Base-by-base conservation (phyloP, 2,888 invertebrate genomes). In the Tetheella fluctuosa region DNA sequence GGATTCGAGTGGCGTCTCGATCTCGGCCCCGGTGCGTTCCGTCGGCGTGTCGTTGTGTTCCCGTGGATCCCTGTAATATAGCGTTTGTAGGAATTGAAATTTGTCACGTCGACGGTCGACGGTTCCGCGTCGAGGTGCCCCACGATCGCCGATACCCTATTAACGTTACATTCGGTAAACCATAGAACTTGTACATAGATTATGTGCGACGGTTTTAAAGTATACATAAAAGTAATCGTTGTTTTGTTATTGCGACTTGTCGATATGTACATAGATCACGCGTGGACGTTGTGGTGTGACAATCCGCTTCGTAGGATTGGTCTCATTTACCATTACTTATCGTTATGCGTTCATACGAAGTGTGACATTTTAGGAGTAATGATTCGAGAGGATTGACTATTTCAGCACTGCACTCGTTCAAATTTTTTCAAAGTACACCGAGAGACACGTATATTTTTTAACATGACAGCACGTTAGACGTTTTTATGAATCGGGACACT, bases 241-340 rank as follows among this genome's bases (percentile, higher is more conserved):
- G 85, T 88, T 90, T 89, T 87, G 89, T 90, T 91, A 88, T 88
- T 83, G 89, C 90, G 84, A 85, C 81, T 82, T 86, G 86, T 89
- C 90, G 79, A 86, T 84, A 83, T 90, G 91, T 92, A 91, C 80
- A 90, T 90, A 91, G 80, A 79, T 74, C 80, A 83, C 80, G 87
- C 85, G 82, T 82, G 86, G 77, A 80, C 76, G 79, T 81, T 76
- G 81, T 74, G 81, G 77, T 39, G 39, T 39, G 39, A n/a, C 79
- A 71, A 69, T 77, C 74, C 79, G 84, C 82, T 86, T 80, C 67
- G 78, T 85, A 84, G 83, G 79, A 79, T 80, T 70, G 71, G 77
- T 80, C 77, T 13, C 34, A 1, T 77, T 69, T 70, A 74, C 78
- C 81, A 76, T 81, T 78, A 80, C 81, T 78, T 80, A 81, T 76